phyloP scores from a whole-genome alignment of 2,797 vertebrate genomes.

The Serranus cabrilla region DNA sequence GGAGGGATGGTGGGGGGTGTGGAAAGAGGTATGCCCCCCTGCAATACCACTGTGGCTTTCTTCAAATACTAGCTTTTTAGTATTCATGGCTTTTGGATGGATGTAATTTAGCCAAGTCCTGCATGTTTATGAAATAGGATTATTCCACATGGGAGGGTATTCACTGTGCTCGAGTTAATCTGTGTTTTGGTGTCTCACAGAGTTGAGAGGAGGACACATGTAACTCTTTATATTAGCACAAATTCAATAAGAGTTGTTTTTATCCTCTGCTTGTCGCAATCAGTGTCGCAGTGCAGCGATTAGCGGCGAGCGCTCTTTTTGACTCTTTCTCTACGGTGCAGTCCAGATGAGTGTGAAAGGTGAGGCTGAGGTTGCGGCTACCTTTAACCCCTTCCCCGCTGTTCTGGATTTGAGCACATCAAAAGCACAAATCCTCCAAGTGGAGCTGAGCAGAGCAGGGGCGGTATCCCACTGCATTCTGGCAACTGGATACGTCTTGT shows the following conservation, averaged over 20 bases:
- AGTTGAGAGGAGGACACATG: neutral
- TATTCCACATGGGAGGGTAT: slow-evolving; percentile 40
- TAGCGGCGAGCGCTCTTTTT: slow-evolving; percentile 23
- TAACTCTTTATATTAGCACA: slow-evolving; percentile 6
- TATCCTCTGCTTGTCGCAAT: neutral
- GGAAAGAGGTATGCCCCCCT: slow-evolving; percentile 51
- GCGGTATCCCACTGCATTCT: slow-evolving; percentile 64
- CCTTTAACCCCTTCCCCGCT: slow-evolving; percentile 73
- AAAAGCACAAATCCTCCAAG: slow-evolving; percentile 77
- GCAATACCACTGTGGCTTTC: slow-evolving; percentile 42
- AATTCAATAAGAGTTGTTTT: slow-evolving; percentile 17
- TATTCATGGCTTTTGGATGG: slow-evolving; percentile 84
- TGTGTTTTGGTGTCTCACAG: neutral
- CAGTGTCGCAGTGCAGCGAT: neutral
- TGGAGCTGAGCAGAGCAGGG: slow-evolving; percentile 55
- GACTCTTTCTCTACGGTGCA: slow-evolving; percentile 28
- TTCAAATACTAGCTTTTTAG: slow-evolving; percentile 65
- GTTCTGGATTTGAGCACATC: slow-evolving; percentile 82
- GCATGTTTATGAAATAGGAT: slow-evolving; percentile 74
- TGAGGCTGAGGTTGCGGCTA: slow-evolving; percentile 74
- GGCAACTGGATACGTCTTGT: slow-evolving; percentile 67
- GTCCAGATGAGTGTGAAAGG: slow-evolving; percentile 61
- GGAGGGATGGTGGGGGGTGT: slow-evolving; percentile 27
- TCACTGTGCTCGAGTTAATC: slow-evolving; percentile 26
- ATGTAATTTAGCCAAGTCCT: slow-evolving; percentile 73